Conservation (phyloP, 2,888 invertebrate species). For the Hedychridium roseum region DNA sequence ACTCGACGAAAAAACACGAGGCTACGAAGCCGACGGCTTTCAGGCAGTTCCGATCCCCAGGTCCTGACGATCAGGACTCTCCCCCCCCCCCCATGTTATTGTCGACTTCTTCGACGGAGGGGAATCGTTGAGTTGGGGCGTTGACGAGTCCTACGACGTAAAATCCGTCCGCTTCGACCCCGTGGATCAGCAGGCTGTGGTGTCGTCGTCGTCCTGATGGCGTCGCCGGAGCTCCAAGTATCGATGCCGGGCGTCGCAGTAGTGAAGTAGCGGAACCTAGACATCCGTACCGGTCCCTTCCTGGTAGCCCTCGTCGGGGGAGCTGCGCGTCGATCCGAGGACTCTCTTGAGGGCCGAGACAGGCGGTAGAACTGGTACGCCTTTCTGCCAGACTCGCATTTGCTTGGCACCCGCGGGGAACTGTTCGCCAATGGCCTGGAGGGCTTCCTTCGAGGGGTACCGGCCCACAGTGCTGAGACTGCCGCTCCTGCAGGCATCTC, state of each 20-base stretch:
- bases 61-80: no score
- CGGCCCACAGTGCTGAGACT: slow-evolving; percentile 37
- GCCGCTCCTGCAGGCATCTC: slow-evolving; percentile 56
- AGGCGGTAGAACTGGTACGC: slow-evolving; percentile 84
- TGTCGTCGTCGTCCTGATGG: slow-evolving; percentile 47
- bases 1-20: no score
- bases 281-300: slow-evolving; percentile 94
- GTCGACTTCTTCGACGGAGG: no score
- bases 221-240: slow-evolving; percentile 53
- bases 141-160: slow-evolving; percentile 29
- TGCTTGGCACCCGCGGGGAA: slow-evolving; percentile 76
- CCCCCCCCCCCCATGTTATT: no score
- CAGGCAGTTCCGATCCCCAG: no score
- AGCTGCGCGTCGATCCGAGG: slow-evolving; percentile 82
- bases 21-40: no score
- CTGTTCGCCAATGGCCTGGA: slow-evolving; percentile 47
- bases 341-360: slow-evolving; percentile 86
- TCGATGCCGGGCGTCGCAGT: slow-evolving; percentile 57
- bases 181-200: slow-evolving; percentile 30
- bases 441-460: slow-evolving; percentile 56
- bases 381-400: slow-evolving; percentile 86
- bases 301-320: slow-evolving; percentile 90
- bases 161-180: neutral
- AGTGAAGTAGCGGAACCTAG: slow-evolving; percentile 67
- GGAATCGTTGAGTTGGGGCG: no score